Conservation (phyloP, 2,888 invertebrate genomes). For the Hypolimnas misippus region DNA sequence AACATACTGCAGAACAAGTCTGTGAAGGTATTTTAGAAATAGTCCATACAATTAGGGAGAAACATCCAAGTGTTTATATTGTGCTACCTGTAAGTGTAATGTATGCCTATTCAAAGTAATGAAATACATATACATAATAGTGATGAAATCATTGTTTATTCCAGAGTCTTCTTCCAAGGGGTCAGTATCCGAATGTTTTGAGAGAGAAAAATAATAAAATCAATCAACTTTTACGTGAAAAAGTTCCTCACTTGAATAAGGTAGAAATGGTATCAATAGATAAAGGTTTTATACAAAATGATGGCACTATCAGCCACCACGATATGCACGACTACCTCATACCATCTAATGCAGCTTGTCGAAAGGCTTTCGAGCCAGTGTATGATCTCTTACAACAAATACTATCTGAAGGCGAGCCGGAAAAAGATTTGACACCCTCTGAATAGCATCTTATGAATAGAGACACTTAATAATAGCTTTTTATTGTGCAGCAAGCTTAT, state of each 20-base stretch:
- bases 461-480: constrained; percentile 50
- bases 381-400: constrained; percentile 91
- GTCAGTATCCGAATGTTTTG: constrained; percentile 92
- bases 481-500: constrained; percentile 71
- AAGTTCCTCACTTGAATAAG: constrained; percentile 85
- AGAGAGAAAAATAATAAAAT: constrained; percentile 90
- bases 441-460: constrained; percentile 73
- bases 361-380: constrained; percentile 93
- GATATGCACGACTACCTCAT: constrained; percentile 97
- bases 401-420: constrained; percentile 89
- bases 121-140: not conserved
- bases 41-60: constrained; percentile 88
- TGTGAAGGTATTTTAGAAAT: constrained; percentile 92
- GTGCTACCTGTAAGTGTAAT: constrained; percentile 90
- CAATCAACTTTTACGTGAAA: constrained; percentile 88
- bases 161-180: constrained; percentile 94
- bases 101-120: not conserved
- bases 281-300: constrained; percentile 90
- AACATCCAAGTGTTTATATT: constrained; percentile 91
- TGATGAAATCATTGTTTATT: constrained; percentile 52
- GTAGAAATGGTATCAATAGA: constrained; percentile 92
- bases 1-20: constrained; percentile 91
- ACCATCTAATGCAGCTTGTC: constrained; percentile 93
- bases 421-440: constrained; percentile 89
- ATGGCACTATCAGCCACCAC: constrained; percentile 93